A percentile compares a stretch with the other conserved stretches of the same genome.
These are phyloP conservation scores for Corythucha ciliata DNA, from an alignment of 2,888 invertebrate genomes.

Conservation along the genomic window DNA sequence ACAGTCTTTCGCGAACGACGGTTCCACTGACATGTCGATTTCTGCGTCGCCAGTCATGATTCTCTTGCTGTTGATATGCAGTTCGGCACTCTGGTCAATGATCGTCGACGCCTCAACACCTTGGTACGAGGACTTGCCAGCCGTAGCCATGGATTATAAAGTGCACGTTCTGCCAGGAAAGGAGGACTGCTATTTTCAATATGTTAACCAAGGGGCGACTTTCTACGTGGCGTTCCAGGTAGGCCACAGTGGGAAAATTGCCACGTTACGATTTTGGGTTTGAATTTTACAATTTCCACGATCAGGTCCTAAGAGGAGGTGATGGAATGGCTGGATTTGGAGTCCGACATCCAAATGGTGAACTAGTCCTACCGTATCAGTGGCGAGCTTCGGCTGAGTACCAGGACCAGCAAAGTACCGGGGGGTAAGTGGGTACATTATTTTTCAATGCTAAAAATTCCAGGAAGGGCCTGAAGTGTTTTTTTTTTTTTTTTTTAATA, in stretches of 20 bases:
- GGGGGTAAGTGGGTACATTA: slow-evolving; percentile 55
- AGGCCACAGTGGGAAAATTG: slow-evolving; percentile 32
- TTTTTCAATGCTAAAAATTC: not conserved
- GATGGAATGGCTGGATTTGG: slow-evolving; percentile 92
- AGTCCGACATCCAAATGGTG: slow-evolving; percentile 73
- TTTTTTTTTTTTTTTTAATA: not conserved
- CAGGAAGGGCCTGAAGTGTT: not conserved
- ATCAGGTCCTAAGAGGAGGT: slow-evolving; percentile 79
- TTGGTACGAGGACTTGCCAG: slow-evolving; percentile 57
- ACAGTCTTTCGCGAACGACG: too few relatives aligned
- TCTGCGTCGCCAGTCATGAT: too few relatives aligned
- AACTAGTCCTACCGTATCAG: slow-evolving; percentile 79
- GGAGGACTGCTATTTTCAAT: slow-evolving; percentile 93
- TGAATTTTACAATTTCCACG: slow-evolving; percentile 29
- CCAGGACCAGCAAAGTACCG: slow-evolving; percentile 68
- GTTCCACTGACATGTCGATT: too few relatives aligned
- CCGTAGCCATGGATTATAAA: slow-evolving; percentile 92
- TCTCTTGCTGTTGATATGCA: too few relatives aligned
- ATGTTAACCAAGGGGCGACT: slow-evolving; percentile 82
- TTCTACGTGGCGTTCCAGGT: slow-evolving; percentile 93
- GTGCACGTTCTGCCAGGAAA: slow-evolving; percentile 89
- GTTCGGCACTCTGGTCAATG: not conserved
- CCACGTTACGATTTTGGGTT: slow-evolving; percentile 1
- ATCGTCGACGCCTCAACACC: slow-evolving; percentile 10
- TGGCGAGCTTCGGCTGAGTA: slow-evolving; percentile 86